phyloP scores from a whole-genome alignment of 2,113 vertebrate genomes.

The Hyaena hyaena region DNA sequence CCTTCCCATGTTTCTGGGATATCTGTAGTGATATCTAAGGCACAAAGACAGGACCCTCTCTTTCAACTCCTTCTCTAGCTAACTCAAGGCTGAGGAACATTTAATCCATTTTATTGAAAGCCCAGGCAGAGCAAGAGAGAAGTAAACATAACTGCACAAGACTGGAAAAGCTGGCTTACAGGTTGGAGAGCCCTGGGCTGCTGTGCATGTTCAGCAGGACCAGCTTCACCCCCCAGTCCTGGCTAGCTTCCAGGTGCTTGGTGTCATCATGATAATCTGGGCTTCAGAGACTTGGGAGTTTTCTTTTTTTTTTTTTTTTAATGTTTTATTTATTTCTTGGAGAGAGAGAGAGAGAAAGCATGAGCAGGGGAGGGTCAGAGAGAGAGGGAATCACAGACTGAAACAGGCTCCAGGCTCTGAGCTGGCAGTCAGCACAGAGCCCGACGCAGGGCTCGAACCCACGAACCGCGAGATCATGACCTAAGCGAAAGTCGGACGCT shows the following conservation, averaged over 20 bases:
- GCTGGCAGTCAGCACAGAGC: too few relatives aligned
- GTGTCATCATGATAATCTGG: neutral
- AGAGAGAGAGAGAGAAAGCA: too few relatives aligned
- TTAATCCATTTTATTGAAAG: neutral
- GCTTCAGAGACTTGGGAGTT: neutral
- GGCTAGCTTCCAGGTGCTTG: neutral
- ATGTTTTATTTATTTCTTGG: too few relatives aligned
- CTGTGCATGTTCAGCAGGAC: neutral
- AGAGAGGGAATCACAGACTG: too few relatives aligned
- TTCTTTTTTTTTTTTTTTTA: too few relatives aligned
- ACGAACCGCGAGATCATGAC: too few relatives aligned
- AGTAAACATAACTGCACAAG: neutral
- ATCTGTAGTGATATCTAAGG: neutral
- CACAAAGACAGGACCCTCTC: neutral
- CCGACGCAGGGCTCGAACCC: too few relatives aligned
- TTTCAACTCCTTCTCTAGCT: neutral
- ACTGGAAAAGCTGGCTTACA: fast-evolving
- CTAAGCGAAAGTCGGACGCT: too few relatives aligned
- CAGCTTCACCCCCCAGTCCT: fast-evolving
- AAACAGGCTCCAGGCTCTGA: too few relatives aligned
- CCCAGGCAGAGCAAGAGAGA: neutral
- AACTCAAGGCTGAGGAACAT: neutral
- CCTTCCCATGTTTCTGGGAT: neutral
- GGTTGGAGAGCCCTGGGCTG: neutral
- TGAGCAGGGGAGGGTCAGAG: too few relatives aligned